A percentile compares a stretch with the other conserved stretches of the same genome.
Conservation (phyloP, 64 coral and sea anemone species). For the Pachyseris speciosa region DNA sequence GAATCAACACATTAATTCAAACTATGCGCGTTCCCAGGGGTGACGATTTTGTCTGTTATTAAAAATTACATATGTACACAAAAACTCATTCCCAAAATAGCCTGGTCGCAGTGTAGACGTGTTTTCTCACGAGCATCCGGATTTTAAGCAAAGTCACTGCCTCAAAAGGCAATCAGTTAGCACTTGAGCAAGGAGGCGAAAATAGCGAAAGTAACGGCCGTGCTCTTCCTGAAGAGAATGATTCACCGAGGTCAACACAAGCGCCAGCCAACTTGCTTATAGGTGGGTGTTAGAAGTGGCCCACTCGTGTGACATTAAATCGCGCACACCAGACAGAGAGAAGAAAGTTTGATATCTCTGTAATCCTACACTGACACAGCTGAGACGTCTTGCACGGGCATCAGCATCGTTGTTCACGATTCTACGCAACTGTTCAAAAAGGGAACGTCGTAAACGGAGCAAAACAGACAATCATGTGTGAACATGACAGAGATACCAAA, state of each 20-base stretch:
- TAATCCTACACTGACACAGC: neutral
- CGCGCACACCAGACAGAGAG: neutral
- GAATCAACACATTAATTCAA: conserved; percentile 23
- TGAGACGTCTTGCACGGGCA: neutral
- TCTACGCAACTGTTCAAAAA: neutral
- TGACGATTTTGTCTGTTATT: conserved; percentile 54
- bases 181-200: neutral
- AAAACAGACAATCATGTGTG: conserved; percentile 15
- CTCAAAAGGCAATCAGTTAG: too few relatives aligned
- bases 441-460: neutral
- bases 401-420: neutral
- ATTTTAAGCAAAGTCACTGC: neutral
- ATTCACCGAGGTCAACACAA: neutral
- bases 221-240: neutral
- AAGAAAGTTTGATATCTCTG: neutral
- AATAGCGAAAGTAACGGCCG: neutral
- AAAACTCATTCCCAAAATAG: conserved; percentile 57
- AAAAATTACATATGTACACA: conserved; percentile 59
- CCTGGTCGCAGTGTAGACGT: conserved; percentile 31
- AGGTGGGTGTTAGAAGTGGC: conserved; percentile 4
- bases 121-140: neutral
- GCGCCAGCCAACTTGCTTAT: neutral
- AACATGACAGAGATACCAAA: neutral
- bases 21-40: conserved; percentile 27
- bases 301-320: neutral